phyloP scores from a whole-genome alignment of 2,888 invertebrate genomes.

The Lasioglossum oenotherae region DNA sequence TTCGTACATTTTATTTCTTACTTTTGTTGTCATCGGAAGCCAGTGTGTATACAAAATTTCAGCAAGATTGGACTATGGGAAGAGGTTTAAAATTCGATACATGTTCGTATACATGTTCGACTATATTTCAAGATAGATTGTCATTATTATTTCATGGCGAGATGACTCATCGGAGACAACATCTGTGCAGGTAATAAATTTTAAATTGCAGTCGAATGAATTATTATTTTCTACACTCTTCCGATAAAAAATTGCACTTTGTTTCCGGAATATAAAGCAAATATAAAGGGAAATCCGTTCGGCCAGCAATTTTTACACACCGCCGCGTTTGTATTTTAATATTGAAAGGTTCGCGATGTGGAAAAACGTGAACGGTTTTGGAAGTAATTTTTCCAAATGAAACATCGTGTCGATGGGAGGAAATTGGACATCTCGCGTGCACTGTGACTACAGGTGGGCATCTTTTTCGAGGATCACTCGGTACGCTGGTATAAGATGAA shows the following conservation, averaged over 20 bases:
- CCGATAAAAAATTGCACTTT: neutral
- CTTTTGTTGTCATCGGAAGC: too few relatives aligned
- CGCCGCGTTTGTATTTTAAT: neutral
- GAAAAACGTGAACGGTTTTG: neutral
- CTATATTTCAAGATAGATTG: too few relatives aligned
- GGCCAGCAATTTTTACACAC: neutral
- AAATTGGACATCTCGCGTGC: neutral
- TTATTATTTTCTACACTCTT: neutral
- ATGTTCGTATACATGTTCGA: too few relatives aligned
- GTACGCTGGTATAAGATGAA: neutral
- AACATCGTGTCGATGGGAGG: neutral
- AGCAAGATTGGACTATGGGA: too few relatives aligned
- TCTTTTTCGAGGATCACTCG: neutral
- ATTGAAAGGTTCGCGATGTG: neutral
- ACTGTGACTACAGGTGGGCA: neutral
- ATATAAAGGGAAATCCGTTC: neutral
- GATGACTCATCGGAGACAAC: too few relatives aligned
- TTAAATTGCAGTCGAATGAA: neutral
- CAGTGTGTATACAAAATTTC: too few relatives aligned
- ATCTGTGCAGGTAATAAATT: neutral
- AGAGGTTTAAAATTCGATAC: too few relatives aligned
- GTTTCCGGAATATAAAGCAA: neutral
- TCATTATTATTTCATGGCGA: too few relatives aligned
- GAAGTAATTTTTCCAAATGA: neutral
- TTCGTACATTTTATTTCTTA: too few relatives aligned